phyloP scores from a whole-genome alignment of 2,888 invertebrate species.

The Notocelia uddmanniana region DNA sequence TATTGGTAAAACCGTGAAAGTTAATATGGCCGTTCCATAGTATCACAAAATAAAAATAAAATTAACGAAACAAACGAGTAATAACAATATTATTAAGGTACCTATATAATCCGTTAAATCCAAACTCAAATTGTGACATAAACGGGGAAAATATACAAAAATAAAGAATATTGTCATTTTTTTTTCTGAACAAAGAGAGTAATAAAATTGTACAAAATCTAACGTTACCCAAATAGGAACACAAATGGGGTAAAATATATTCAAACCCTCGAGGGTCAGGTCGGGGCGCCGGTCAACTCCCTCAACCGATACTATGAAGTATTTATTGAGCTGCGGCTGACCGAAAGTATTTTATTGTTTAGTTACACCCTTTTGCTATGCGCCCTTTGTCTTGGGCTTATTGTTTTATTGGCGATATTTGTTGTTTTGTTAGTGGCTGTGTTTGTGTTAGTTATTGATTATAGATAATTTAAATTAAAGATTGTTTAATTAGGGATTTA shows the following conservation, averaged over 20 bases:
- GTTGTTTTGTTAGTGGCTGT: conserved; percentile 2
- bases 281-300: conserved; percentile 80
- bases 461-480: neutral
- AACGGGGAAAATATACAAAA: neutral
- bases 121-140: too few relatives aligned
- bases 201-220: conserved; percentile 17
- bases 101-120: too few relatives aligned
- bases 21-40: neutral
- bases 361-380: conserved; percentile 72
- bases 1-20: conserved; percentile 3
- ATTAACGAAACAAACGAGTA: too few relatives aligned
- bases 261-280: conserved; percentile 72
- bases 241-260: conserved; percentile 43
- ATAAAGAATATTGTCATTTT: neutral
- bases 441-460: conserved; percentile 25
- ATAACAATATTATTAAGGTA: too few relatives aligned
- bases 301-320: conserved; percentile 84
- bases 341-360: conserved; percentile 83
- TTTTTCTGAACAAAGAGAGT: neutral
- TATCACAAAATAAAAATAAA: too few relatives aligned
- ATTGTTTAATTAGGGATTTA: neutral
- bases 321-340: conserved; percentile 85
- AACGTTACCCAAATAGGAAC: conserved; percentile 28
- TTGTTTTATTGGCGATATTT: conserved; percentile 19
- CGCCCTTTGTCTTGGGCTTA: conserved; percentile 54